Conservation (phyloP, 2,888 invertebrate genomes). For the Cosmorhoe ocellata region DNA sequence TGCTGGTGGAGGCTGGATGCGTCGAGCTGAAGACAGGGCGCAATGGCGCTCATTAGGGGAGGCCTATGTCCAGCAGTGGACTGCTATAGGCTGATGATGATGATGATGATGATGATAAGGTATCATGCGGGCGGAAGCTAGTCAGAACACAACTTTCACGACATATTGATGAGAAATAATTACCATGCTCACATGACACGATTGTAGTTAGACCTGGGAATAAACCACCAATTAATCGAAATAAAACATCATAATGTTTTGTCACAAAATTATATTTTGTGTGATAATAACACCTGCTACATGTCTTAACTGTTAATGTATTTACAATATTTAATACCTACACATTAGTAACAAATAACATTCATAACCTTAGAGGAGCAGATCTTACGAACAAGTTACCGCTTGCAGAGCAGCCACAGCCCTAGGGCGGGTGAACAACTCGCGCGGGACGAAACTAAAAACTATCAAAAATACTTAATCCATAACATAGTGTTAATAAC, state of each 20-base stretch:
- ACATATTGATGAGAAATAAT: too few species aligned
- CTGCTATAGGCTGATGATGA: too few species aligned
- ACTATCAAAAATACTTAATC: constrained; percentile 57
- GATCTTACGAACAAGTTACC: constrained; percentile 73
- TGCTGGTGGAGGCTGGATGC: too few species aligned
- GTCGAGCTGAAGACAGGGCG: too few species aligned
- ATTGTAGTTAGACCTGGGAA: too few species aligned
- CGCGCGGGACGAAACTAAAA: constrained; percentile 41
- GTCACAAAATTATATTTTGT: constrained; percentile 83
- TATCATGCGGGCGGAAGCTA: too few species aligned
- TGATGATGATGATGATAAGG: too few species aligned
- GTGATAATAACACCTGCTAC: constrained; percentile 84
- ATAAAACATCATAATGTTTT: constrained; percentile 61
- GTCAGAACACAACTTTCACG: too few species aligned
- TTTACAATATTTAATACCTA: constrained; percentile 81
- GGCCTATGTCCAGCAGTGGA: too few species aligned
- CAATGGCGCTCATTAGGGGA: too few species aligned
- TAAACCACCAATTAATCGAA: not conserved
- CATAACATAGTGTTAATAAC: constrained; percentile 71
- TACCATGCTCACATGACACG: too few species aligned
- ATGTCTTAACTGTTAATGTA: constrained; percentile 76
- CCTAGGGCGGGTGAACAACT: constrained; percentile 13
- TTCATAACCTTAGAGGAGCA: constrained; percentile 80
- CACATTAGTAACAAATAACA: constrained; percentile 83
- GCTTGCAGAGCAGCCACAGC: constrained; percentile 32